Evolutionary conservation across 2,888 invertebrate genomes (phyloP).

Genomic region (Standfussiana lucernea): DNA sequence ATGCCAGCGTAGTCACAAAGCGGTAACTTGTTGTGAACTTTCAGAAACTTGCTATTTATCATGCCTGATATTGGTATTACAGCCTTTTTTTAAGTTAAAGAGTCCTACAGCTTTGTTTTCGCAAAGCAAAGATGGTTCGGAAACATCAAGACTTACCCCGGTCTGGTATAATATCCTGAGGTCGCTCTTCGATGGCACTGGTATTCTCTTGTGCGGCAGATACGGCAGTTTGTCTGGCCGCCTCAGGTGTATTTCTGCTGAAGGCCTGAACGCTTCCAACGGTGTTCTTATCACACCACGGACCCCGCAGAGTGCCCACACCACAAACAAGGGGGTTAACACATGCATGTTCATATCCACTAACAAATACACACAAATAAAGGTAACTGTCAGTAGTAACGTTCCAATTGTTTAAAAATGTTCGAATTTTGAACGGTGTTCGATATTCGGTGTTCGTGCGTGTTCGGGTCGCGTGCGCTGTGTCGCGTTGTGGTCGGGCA

Average conservation of each 20-base stretch:
- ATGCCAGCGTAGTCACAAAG: conserved; percentile 62
- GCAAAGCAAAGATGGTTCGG: conserved; percentile 27
- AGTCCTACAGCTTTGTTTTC: conserved; percentile 8
- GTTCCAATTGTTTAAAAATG: conserved; percentile 63
- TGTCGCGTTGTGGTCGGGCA: conserved; percentile 82
- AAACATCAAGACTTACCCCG: conserved; percentile 91
- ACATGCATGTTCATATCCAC: conserved; percentile 82
- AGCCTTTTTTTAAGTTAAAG: background rate
- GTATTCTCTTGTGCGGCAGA: conserved; percentile 88
- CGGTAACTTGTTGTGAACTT: conserved; percentile 47
- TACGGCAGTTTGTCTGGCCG: conserved; percentile 87
- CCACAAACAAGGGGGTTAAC: conserved; percentile 83
- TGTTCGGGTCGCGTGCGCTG: conserved; percentile 76
- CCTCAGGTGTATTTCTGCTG: conserved; percentile 86
- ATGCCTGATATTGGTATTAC: background rate
- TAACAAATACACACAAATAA: conserved; percentile 63
- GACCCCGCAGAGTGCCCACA: conserved; percentile 82
- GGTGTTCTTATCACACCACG: conserved; percentile 88
- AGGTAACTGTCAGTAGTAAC: conserved; percentile 59
- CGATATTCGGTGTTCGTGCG: conserved; percentile 70
- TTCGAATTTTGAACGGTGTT: conserved; percentile 70
- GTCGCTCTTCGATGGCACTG: conserved; percentile 86
- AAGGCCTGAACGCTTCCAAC: conserved; percentile 90
- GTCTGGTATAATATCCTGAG: conserved; percentile 93
- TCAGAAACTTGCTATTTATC: conserved; percentile 26